Conservation (phyloP, 1,140 invertebrate genomes). For the Papilio machaon region DNA sequence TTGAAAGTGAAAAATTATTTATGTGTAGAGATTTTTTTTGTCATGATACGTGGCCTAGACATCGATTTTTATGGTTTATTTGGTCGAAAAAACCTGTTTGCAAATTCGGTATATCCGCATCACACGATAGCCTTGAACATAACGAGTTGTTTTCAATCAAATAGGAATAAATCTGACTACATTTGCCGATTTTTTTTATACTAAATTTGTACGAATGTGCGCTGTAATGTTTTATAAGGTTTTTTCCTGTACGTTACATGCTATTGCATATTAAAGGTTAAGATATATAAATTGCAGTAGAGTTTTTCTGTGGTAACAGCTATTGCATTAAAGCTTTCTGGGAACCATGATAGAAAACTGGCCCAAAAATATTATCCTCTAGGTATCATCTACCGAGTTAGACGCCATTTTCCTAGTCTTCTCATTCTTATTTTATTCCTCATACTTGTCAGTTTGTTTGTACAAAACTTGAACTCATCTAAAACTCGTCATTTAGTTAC, state of each 20-base stretch:
- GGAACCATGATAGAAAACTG: no score
- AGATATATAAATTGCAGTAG: not conserved
- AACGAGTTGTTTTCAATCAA: constrained; percentile 16
- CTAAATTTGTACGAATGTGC: not conserved
- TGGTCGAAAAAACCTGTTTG: constrained; percentile 5
- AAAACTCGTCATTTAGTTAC: no score
- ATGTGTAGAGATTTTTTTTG: not conserved
- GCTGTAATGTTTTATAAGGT: not conserved
- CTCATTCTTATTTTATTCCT: no score
- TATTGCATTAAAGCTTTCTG: not conserved
- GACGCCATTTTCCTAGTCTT: no score
- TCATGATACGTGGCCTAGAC: not conserved
- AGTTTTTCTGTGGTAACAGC: not conserved
- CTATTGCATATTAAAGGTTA: not conserved
- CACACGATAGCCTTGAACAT: not conserved
- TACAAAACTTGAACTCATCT: no score
- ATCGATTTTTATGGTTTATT: not conserved
- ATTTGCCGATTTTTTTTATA: not conserved
- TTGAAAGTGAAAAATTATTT: constrained; percentile 1
- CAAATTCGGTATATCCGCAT: constrained; percentile 6
- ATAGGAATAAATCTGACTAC: not conserved
- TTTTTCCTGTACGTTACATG: not conserved
- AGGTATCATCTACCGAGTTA: no score
- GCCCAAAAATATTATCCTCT: no score
- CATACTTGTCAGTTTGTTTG: no score